Base-by-base conservation (phyloP, 1,140 invertebrate genomes). In the Diachasma alloeum region DNA sequence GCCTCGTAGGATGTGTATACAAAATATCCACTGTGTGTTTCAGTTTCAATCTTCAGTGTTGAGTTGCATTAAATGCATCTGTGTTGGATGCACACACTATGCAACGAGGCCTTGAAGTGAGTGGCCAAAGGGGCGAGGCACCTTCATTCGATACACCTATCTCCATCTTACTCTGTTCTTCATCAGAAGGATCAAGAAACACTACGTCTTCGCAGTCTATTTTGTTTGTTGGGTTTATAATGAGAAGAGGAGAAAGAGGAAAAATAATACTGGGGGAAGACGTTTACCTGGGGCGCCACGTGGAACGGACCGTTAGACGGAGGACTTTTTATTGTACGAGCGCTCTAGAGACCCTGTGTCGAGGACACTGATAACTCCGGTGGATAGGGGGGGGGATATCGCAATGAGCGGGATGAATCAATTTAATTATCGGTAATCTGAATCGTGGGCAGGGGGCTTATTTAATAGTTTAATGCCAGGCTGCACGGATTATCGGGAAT, bases 261-360 rank as follows among this genome's bases (percentile, higher is more conserved):
- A 68, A 77, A 69, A 76, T 59, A 74, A 70, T 53, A 73, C 70
- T 37, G 10, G 72, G 72, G 53, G 82, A 78, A 80, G 83, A 86
- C 85, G 83, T 85, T 88, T 87, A 88, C 82, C 80, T 81, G 83
- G 83, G 86, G 86, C 87, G 87, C 84, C 84, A 85, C 81, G 83
- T 82, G 86, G 87, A 88, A 88, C 87, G 86, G 82, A 86, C 87
- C 86, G 87, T 88, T 88, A 88, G 68, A 53, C 66, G 19, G n/a
- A 74, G 44, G 42, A 76, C 75, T 79, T 76, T 79, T 79, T 76
- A 39, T 71, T 67, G 53, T 59, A 2, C 31, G 17, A 19, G 8
- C 36, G 31, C 59, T 63, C 59, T 22, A 63, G 11, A 63, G 59
- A 63, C 59, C 59, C 59, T 63, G 59, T 63, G 22, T 19, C 59